Percentiles rank a stretch among this genome's conserved stretches.
phyloP scores from a whole-genome alignment of 1,140 invertebrate species.

The Acyrthosiphon pisum region DNA sequence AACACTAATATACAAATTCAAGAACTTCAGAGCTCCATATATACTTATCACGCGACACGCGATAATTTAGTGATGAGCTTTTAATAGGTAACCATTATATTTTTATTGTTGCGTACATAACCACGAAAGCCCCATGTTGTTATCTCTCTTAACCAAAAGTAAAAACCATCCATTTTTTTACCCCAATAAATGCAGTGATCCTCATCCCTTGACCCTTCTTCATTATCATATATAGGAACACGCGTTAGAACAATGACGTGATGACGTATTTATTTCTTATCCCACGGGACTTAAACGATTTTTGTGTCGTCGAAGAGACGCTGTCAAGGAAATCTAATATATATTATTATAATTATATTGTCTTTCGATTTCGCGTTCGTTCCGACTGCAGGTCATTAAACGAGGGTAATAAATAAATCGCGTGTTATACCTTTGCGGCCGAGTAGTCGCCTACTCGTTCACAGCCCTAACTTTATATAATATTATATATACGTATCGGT shows the following conservation, averaged over 20 bases:
- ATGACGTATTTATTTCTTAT: not conserved
- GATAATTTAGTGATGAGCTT: too few relatives aligned
- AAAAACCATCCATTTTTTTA: too few relatives aligned
- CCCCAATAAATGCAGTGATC: too few relatives aligned
- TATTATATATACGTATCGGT: not conserved
- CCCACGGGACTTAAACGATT: not conserved
- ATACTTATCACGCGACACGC: too few relatives aligned
- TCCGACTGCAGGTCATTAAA: not conserved
- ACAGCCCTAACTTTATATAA: not conserved
- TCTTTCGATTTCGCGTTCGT: not conserved
- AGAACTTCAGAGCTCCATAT: too few relatives aligned
- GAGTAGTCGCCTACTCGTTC: not conserved
- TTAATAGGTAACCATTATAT: too few relatives aligned
- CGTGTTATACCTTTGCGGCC: not conserved
- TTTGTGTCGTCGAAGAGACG: not conserved
- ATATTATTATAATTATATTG: too few relatives aligned
- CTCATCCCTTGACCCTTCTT: not conserved
- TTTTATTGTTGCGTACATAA: too few relatives aligned
- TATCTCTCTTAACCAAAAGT: too few relatives aligned
- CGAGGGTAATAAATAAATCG: not conserved
- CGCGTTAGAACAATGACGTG: not conserved
- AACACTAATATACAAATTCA: too few relatives aligned
- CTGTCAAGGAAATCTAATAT: not conserved
- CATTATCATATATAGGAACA: not conserved
- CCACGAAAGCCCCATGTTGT: too few relatives aligned